Evolutionary conservation across 2,113 vertebrate genomes (phyloP).

Genomic region (Cepphus grylle): DNA sequence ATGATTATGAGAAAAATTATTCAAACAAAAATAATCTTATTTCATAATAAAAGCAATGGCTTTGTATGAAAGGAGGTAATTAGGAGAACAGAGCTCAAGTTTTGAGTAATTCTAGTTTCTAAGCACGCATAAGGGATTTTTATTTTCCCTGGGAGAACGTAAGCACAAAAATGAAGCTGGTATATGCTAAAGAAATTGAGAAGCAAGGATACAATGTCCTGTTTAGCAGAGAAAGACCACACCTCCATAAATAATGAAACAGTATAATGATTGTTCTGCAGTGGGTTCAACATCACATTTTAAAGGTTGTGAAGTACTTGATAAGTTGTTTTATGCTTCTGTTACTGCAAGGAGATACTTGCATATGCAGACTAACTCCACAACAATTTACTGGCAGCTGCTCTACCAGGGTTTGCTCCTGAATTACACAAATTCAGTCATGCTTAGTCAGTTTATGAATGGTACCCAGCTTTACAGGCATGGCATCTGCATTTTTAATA

Average conservation of each 20-base stretch:
- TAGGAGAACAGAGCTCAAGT: neutral
- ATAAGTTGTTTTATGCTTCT: neutral
- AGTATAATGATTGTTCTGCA: neutral
- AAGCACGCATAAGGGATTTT: neutral
- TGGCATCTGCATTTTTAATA: neutral
- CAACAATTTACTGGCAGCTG: neutral
- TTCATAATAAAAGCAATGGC: neutral
- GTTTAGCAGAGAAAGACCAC: neutral
- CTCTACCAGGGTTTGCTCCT: neutral
- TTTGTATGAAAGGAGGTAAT: neutral
- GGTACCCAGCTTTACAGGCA: neutral
- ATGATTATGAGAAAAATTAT: neutral
- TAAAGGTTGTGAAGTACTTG: neutral
- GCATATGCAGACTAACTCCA: neutral
- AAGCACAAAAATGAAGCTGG: neutral
- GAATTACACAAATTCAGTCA: neutral
- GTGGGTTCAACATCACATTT: neutral
- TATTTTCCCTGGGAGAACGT: neutral
- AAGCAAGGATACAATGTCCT: slow-evolving; percentile 18
- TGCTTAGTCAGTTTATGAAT: neutral
- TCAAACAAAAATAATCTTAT: neutral
- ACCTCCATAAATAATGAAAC: slow-evolving; percentile 65
- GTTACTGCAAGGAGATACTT: neutral
- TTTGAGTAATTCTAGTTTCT: neutral
- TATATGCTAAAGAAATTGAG: neutral